phyloP scores from a whole-genome alignment of 2,888 invertebrate genomes.

The Mechanitis mazaeus region DNA sequence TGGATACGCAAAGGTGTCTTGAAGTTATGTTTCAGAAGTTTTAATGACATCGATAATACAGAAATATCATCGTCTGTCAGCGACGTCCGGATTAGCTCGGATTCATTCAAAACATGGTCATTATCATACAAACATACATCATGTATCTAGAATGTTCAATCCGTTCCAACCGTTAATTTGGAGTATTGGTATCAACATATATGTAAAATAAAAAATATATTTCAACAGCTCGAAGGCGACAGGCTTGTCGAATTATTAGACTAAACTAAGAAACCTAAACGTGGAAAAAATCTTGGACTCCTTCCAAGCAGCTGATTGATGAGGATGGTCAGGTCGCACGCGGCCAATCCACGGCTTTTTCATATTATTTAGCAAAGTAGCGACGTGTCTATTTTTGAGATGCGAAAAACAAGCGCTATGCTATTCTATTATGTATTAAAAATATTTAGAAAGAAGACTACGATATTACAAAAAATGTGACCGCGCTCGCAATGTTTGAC shows the following conservation, averaged over 20 bases:
- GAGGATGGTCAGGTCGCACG: slow-evolving; percentile 77
- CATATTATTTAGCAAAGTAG: slow-evolving; percentile 76
- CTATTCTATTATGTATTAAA: slow-evolving; percentile 45
- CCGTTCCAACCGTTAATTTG: too few species aligned
- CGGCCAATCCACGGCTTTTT: slow-evolving; percentile 75
- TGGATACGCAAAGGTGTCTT: slow-evolving; percentile 72
- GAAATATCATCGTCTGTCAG: slow-evolving; percentile 64
- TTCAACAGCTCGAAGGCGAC: slow-evolving; percentile 37
- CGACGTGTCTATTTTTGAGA: slow-evolving; percentile 72
- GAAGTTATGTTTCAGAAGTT: slow-evolving; percentile 53
- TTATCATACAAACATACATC: neutral
- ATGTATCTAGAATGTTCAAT: too few species aligned
- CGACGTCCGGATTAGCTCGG: slow-evolving; percentile 48
- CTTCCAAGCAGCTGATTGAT: slow-evolving; percentile 76
- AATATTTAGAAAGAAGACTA: too few species aligned
- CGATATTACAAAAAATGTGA: too few species aligned
- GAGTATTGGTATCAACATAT: neutral
- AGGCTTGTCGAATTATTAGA: slow-evolving; percentile 65
- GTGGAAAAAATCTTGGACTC: slow-evolving; percentile 75
- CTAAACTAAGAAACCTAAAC: slow-evolving; percentile 74
- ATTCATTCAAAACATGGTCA: slow-evolving; percentile 43
- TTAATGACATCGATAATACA: slow-evolving; percentile 59
- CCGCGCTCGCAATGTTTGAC: too few species aligned
- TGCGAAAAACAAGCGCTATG: slow-evolving; percentile 70
- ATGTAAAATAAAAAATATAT: neutral